These are phyloP conservation scores for Pyrocoelia pectoralis DNA, from an alignment of 2,888 invertebrate genomes.

Conservation along the genomic window DNA sequence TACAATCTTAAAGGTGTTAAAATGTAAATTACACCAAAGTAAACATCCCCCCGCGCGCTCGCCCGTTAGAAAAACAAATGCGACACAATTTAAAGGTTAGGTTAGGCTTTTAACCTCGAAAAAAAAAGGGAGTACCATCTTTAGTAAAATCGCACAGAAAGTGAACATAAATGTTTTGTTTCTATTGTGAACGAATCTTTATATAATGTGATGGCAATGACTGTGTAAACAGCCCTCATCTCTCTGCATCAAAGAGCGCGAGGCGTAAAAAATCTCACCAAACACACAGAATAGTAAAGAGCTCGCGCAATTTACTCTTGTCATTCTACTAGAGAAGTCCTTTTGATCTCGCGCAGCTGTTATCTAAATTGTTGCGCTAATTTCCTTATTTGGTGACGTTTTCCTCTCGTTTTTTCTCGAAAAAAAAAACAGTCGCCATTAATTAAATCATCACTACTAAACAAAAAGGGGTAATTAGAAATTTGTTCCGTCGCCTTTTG, in stretches of 20 bases:
- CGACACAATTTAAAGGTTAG: background rate
- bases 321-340: conserved; percentile 35
- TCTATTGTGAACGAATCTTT: conserved; percentile 31
- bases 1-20: conserved; percentile 2
- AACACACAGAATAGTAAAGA: conserved; percentile 37
- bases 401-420: background rate
- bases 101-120: background rate
- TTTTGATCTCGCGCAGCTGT: conserved; percentile 35
- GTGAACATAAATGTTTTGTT: conserved; percentile 18
- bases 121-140: too few species aligned
- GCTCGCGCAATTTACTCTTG: conserved; percentile 35
- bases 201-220: conserved; percentile 32
- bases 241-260: conserved; percentile 35
- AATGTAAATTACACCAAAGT: background rate
- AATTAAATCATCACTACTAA: too few species aligned
- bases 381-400: conserved; percentile 21
- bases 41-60: background rate
- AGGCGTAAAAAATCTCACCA: conserved; percentile 38
- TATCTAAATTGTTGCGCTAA: conserved; percentile 33
- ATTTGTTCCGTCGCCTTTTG: too few species aligned
- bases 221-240: conserved; percentile 37
- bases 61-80: background rate
- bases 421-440: too few species aligned
- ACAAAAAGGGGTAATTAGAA: too few species aligned
- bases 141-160: background rate